Base-by-base conservation (phyloP, 2,888 invertebrate genomes). In the Cordilura impudica region DNA sequence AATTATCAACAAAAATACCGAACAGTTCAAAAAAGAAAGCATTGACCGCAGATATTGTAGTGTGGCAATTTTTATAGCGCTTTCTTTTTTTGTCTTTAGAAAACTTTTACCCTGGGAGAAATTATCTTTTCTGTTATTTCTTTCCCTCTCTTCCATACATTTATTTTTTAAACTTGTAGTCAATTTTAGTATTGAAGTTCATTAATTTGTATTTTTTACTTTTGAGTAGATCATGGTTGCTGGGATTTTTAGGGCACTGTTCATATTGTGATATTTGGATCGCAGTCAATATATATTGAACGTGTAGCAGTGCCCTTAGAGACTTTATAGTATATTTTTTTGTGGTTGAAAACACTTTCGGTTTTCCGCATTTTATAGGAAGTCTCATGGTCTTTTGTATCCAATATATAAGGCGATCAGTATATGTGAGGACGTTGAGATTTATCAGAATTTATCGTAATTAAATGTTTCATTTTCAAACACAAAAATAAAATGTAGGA, bases 361-460 rank as follows among this genome's bases (percentile, higher is more conserved):
- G 29, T 76, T 81, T 81, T 81, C 77, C 58, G 78, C 79, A 72
- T 65, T 78, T 78, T 61, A 45, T 65, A 81, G 82, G 78, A 81
- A 81, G 78, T 71, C 72, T 67, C 49, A 65, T 79, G 87, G 85
- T 85, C 86, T 85, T 87, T 87, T 86, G 86, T 87, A 86, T 86
- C 86, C 85, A 86, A 83, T 85, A 81, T 81, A 84, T 82, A 84
- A 85, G 87, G 87, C 84, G 85, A 79, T 53, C 87, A 87, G 87
- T 78, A 51, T 14, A 19, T 18, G 4, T 8, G 4, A 54, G 77
- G 2, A 69, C n/a, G 75, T 61, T 16, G 54, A 43, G 39, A 53
- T 70, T 70, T 56, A 77, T 67, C 58, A 14, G 8, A 43, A 23
- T 14, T 2, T 47, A 47, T 21, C 47, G 10, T 21, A n/a, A 47